These are phyloP conservation scores for Orbicella faveolata DNA, from an alignment of 64 coral and sea anemone genomes.

Conservation along the genomic window DNA sequence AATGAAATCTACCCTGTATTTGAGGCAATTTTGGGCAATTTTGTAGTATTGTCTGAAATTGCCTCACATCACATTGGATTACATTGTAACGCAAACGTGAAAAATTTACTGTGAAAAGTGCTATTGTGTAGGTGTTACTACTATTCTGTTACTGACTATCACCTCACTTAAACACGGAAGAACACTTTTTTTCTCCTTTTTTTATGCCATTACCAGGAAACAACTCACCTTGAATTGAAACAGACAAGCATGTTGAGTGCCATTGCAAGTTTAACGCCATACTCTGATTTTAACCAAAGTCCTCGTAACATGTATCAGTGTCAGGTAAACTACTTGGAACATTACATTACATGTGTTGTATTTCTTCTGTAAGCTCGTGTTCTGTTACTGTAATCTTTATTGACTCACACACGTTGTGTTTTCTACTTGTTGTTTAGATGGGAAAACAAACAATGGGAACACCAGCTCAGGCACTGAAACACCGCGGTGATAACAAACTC, in stretches of 20 bases:
- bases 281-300: slow-evolving; percentile 98
- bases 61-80: too few relatives aligned
- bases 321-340: slow-evolving; percentile 55
- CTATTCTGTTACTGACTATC: too few relatives aligned
- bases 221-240: slow-evolving; percentile 93
- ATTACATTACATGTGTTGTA: neutral
- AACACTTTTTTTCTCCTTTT: neutral
- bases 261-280: slow-evolving; percentile 92
- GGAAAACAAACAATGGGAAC: slow-evolving; percentile 98
- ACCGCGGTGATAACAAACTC: slow-evolving; percentile 94
- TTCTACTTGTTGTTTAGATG: slow-evolving; percentile 60
- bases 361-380: too few relatives aligned
- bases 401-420: neutral
- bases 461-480: slow-evolving; percentile 76
- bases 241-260: slow-evolving; percentile 82
- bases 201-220: slow-evolving; percentile 46
- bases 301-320: slow-evolving; percentile 99
- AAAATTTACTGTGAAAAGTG: too few relatives aligned
- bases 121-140: too few relatives aligned
- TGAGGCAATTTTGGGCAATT: too few relatives aligned
- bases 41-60: too few relatives aligned
- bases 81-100: too few relatives aligned
- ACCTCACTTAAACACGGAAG: neutral
- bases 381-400: too few relatives aligned
- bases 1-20: too few relatives aligned